Percentiles rank a stretch among this genome's conserved stretches.
Evolutionary conservation across 2,113 vertebrate genomes (phyloP).

Genomic region (Lamprologus tigripictilis): DNA sequence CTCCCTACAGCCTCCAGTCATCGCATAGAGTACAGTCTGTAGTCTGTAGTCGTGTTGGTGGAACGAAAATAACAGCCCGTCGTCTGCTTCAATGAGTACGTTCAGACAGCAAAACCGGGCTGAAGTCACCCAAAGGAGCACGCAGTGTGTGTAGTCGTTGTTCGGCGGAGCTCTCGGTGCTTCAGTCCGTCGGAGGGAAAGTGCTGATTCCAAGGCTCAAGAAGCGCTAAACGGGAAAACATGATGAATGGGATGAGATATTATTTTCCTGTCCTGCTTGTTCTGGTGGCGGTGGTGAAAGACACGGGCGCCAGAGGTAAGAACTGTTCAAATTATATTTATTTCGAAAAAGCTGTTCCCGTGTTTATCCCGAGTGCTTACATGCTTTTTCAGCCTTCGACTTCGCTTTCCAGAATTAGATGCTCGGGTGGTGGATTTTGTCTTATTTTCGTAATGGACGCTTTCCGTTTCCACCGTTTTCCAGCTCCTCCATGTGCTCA

Average conservation of each 20-base stretch:
- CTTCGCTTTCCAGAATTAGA: not conserved
- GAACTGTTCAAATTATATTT: not conserved
- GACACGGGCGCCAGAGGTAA: conserved; percentile 55
- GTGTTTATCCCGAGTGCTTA: not conserved
- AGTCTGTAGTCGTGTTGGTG: not conserved
- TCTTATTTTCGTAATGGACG: not conserved
- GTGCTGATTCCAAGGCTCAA: conserved; percentile 51
- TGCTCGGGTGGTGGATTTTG: not conserved
- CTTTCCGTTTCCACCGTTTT: not conserved
- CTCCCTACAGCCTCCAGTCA: not conserved
- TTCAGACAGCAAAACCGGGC: not conserved
- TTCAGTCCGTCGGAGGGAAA: conserved; percentile 35
- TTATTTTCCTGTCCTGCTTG: conserved; percentile 29
- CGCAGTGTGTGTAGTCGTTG: not conserved
- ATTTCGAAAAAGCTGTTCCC: not conserved
- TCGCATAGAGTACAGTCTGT: not conserved
- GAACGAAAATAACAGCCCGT: not conserved
- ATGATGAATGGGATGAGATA: conserved; percentile 43
- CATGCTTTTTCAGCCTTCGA: not conserved
- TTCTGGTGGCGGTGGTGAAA: conserved; percentile 9
- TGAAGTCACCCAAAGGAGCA: conserved; percentile 10
- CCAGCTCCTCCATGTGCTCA: conserved; percentile 11
- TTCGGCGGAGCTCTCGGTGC: not conserved
- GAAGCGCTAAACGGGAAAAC: not conserved
- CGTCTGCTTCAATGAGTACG: not conserved